Base-by-base conservation (phyloP, 2,113 vertebrate species). In the Equus przewalskii region DNA sequence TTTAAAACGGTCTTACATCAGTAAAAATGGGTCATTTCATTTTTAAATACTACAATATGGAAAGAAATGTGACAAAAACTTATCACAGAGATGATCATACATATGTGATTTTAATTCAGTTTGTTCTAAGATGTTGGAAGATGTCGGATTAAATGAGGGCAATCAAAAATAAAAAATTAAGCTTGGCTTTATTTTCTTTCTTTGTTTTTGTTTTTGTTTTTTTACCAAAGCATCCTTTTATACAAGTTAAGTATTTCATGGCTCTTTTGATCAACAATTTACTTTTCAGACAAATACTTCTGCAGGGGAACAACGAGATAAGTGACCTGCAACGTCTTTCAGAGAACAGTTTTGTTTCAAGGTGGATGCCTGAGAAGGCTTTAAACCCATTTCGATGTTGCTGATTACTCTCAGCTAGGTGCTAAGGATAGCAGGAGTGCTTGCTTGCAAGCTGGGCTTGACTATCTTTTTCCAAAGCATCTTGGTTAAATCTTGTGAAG, bases 361-460 rank as follows among this genome's bases (percentile, higher is more conserved):
- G 75, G 51, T 58, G 64, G 94, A 94, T 14, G 75, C n/a, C 41
- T 70, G 54, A 67, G 19, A 80, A 98, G 86, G n/a, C 92, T 96
- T 81, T 89, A 91, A 30, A 91, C 65, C 65, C 64, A 92, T 56
- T 69, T 75, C 41, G 19, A 64, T 65, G 49, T 19, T 36, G 36
- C 41, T 33, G 69, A 54, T 60, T 49, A 90, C 75, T 44, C 70
- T 62, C 0, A 64, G 56, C 28, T 54, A 94, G 88, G 78, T 28
- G 82, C 94, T 91, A 46, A 96, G 97, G 0, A 18, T 7, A 87
- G 78, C 44, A 26, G 0, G 6, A n/a, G 12, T 41, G 33, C 30
- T 88, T 85, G 78, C 56, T 11, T 81, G 64, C 22, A 5, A 90
- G 67, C 64, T 81, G 95, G 91, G 62, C 89, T 87, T 73, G 2